Evolutionary conservation across 2,113 vertebrate genomes (phyloP).

Genomic region (Pao palembangensis): DNA sequence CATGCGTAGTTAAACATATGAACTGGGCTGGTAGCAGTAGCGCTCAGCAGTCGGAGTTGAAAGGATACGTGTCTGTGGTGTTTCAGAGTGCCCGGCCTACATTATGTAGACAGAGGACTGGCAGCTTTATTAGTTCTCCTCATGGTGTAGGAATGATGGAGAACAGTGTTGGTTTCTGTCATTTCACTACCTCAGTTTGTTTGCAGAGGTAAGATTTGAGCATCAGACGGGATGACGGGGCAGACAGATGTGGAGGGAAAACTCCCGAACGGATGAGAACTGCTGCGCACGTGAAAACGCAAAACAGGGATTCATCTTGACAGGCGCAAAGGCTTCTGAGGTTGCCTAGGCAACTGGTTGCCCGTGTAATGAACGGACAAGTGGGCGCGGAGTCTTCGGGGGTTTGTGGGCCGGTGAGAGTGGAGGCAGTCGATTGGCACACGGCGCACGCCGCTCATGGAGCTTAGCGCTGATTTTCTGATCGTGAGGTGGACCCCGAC

Average conservation of each 20-base stretch:
- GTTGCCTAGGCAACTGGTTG: conserved; percentile 81
- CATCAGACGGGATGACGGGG: conserved; percentile 8
- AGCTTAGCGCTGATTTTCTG: conserved; percentile 27
- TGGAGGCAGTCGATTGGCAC: conserved; percentile 62
- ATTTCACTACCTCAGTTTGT: background rate
- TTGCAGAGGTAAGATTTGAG: conserved; percentile 12
- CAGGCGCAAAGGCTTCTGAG: conserved; percentile 65
- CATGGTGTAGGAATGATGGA: conserved; percentile 3
- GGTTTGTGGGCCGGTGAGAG: conserved; percentile 64
- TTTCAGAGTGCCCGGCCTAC: conserved; percentile 18
- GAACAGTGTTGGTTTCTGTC: conserved; percentile 4
- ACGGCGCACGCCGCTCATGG: conserved; percentile 27
- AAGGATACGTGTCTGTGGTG: conserved; percentile 23
- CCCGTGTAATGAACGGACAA: conserved; percentile 56
- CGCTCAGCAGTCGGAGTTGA: conserved; percentile 26
- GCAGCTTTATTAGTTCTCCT: background rate
- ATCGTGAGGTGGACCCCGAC: conserved; percentile 40
- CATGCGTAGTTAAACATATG: background rate
- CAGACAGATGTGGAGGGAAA: conserved; percentile 25
- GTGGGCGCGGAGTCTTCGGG: conserved; percentile 67
- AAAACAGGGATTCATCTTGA: conserved; percentile 52
- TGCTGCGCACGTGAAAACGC: conserved; percentile 47
- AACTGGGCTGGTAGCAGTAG: background rate
- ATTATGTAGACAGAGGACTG: conserved; percentile 18
- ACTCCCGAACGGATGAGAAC: conserved; percentile 45